These are phyloP conservation scores for Microcebus ravelobensis DNA, from an alignment of 2,113 vertebrate species.

Conservation along the genomic window DNA sequence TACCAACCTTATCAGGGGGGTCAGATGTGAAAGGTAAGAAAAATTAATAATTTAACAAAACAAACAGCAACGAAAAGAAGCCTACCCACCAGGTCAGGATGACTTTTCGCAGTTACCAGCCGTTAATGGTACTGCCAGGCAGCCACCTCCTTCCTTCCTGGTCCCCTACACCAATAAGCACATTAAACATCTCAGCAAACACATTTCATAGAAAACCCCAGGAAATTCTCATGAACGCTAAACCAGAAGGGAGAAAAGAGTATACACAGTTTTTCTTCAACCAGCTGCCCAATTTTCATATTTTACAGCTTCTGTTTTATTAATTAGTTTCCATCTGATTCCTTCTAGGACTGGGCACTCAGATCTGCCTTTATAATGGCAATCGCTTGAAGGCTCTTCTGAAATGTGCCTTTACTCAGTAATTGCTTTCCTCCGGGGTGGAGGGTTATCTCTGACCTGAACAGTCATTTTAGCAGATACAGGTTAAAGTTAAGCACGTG, in stretches of 20 bases:
- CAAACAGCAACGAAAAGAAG: not conserved
- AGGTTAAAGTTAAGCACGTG: slow-evolving; percentile 35
- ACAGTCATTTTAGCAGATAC: not conserved
- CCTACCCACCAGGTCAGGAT: not conserved
- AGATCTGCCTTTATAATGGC: not conserved
- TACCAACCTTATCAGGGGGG: not conserved
- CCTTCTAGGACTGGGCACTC: not conserved
- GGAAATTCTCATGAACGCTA: not conserved
- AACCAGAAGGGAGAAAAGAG: not conserved
- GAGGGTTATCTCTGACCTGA: slow-evolving; percentile 6
- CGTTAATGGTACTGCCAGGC: no score
- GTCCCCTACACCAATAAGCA: not conserved
- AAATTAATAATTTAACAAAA: not conserved
- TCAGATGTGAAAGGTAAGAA: not conserved
- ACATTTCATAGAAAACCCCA: not conserved
- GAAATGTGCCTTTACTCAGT: not conserved
- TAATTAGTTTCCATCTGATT: slow-evolving; percentile 5
- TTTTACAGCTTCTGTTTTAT: slow-evolving; percentile 15
- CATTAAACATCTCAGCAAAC: not conserved
- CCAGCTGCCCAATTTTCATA: not conserved
- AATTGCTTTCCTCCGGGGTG: slow-evolving; percentile 31
- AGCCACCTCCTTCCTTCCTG: not conserved
- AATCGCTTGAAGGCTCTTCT: not conserved
- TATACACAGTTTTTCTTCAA: not conserved
- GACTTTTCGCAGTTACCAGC: not conserved